A percentile compares a stretch with the other conserved stretches of the same genome.
These are phyloP conservation scores for Eulimnadia texana DNA, from an alignment of 1,140 invertebrate species.

Conservation along the genomic window DNA sequence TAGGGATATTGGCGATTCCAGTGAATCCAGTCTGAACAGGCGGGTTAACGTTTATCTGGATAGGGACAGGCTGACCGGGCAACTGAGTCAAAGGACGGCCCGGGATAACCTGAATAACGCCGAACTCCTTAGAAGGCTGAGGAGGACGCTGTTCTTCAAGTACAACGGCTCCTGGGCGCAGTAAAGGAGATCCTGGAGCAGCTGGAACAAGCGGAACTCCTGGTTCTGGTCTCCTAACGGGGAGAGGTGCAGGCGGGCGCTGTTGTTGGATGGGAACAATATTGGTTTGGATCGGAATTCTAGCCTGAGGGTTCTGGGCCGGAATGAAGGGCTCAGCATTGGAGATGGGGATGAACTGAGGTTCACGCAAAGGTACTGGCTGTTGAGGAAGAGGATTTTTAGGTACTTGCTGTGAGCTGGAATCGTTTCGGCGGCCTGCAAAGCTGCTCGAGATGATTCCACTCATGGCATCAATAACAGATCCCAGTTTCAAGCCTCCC, in stretches of 20 bases:
- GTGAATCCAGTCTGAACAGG: slow-evolving; percentile 12
- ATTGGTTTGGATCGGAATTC: not conserved
- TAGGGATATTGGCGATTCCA: slow-evolving; percentile 7
- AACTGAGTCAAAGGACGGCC: not conserved
- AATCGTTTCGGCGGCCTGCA: slow-evolving; percentile 22
- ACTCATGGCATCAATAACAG: slow-evolving; percentile 25
- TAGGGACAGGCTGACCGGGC: not conserved
- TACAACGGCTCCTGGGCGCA: slow-evolving; percentile 5
- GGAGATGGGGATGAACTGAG: slow-evolving; percentile 7
- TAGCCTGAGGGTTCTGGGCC: not conserved
- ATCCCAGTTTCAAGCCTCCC: slow-evolving; percentile 20
- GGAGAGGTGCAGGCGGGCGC: not conserved
- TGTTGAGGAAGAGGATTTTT: not conserved
- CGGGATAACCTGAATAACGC: not conserved
- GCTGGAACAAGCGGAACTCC: slow-evolving; percentile 9
- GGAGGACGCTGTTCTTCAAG: not conserved
- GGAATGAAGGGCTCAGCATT: not conserved
- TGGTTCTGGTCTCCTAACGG: not conserved
- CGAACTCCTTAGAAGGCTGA: not conserved
- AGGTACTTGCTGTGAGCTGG: slow-evolving; percentile 17
- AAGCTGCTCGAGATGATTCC: slow-evolving; percentile 24
- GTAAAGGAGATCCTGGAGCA: slow-evolving; percentile 15
- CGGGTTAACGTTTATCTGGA: slow-evolving; percentile 15
- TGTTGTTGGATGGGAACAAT: not conserved
- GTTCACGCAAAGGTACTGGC: not conserved